These are phyloP conservation scores for Apamea anceps DNA, from an alignment of 2,888 invertebrate species.

Conservation along the genomic window DNA sequence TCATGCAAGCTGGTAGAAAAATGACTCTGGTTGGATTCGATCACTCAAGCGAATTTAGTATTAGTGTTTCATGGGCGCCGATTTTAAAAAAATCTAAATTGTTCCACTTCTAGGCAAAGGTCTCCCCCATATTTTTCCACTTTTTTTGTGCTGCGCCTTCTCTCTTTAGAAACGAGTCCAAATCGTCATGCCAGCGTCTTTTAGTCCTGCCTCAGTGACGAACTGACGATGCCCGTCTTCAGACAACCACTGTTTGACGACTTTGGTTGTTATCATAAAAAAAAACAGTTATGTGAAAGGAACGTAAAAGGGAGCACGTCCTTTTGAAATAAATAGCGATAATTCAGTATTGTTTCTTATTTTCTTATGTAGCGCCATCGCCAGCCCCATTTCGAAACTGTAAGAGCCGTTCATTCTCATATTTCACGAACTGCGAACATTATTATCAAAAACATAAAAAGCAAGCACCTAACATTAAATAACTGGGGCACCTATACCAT, in stretches of 20 bases:
- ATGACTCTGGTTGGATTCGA: neutral
- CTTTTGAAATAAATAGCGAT: neutral
- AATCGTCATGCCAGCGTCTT: no score
- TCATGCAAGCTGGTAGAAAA: neutral
- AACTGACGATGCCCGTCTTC: no score
- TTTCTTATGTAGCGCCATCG: neutral
- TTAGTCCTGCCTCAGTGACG: no score
- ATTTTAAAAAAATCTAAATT: neutral
- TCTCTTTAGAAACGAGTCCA: no score
- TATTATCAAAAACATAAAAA: conserved; percentile 6
- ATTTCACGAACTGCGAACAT: neutral
- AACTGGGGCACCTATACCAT: neutral
- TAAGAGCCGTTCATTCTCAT: no score
- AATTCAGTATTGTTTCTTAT: neutral
- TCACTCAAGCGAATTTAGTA: neutral
- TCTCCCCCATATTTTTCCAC: no score
- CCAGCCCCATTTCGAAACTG: neutral
- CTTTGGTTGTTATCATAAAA: neutral
- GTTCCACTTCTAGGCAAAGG: no score
- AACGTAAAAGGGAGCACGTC: neutral
- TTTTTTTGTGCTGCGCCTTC: no score
- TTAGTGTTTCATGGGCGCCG: neutral
- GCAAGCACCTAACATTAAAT: conserved; percentile 9
- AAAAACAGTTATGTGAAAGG: neutral
- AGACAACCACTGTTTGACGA: neutral